Percentiles rank a stretch among this genome's conserved stretches.
Evolutionary conservation across 2,888 invertebrate genomes (phyloP).

Genomic region (Apotomis betuletana): DNA sequence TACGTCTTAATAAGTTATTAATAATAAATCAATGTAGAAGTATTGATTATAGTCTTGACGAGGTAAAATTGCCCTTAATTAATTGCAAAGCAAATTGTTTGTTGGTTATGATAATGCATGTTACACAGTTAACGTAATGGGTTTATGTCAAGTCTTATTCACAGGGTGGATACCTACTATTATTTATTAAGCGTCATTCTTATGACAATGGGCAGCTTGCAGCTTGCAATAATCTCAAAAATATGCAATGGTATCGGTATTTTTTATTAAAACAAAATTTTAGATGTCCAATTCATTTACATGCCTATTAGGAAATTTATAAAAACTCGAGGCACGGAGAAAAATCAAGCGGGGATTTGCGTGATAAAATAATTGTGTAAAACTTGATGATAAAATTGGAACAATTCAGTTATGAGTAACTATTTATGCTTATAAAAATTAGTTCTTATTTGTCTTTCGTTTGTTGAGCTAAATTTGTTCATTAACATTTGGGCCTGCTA

Average conservation of each 20-base stretch:
- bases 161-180: slow-evolving; percentile 19
- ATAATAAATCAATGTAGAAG: slow-evolving; percentile 36
- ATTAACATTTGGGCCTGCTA: too few relatives aligned
- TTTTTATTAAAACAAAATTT: too few relatives aligned
- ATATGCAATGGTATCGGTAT: neutral
- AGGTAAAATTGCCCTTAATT: slow-evolving; percentile 31
- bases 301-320: too few relatives aligned
- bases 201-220: neutral
- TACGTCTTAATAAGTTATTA: slow-evolving; percentile 40
- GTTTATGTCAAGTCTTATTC: neutral
- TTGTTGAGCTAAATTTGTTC: too few relatives aligned
- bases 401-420: too few relatives aligned
- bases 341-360: too few relatives aligned
- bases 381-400: too few relatives aligned
- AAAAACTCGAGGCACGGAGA: too few relatives aligned
- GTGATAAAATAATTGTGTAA: too few relatives aligned
- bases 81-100: slow-evolving; percentile 33
- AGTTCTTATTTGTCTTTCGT: too few relatives aligned
- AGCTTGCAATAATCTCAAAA: neutral
- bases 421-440: too few relatives aligned
- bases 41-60: slow-evolving; percentile 34
- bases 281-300: too few relatives aligned
- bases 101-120: slow-evolving; percentile 24
- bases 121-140: slow-evolving; percentile 16
- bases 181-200: neutral